phyloP scores from a whole-genome alignment of 1,140 invertebrate species.

The Calosoma granatense region DNA sequence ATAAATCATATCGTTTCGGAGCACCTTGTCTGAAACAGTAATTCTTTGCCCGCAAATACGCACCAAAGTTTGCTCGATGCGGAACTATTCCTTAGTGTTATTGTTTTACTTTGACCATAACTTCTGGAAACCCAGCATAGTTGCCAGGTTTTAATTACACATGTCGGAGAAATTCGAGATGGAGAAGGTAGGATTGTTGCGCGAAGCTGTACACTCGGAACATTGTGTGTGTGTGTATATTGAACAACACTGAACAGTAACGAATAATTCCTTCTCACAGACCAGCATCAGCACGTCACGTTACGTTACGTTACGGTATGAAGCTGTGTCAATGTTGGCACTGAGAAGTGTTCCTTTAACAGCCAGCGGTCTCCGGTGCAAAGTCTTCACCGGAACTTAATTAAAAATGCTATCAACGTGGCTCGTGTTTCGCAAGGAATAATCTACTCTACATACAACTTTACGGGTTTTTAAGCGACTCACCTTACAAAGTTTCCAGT shows the following conservation, averaged over 20 bases:
- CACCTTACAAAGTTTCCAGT: constrained; percentile 5
- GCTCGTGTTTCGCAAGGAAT: constrained; percentile 5
- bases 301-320: too few species aligned
- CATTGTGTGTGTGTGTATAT: too few species aligned
- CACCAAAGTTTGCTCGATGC: neutral
- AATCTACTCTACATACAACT: constrained; percentile 8
- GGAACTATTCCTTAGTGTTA: constrained; percentile 3
- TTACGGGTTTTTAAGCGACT: constrained; percentile 1
- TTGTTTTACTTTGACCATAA: constrained; percentile 7
- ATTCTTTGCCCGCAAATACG: neutral
- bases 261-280: too few species aligned
- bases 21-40: too few species aligned
- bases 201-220: neutral
- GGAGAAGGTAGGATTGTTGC: neutral
- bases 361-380: neutral
- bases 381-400: constrained; percentile 1
- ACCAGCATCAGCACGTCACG: too few species aligned
- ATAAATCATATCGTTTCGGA: too few species aligned
- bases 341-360: constrained; percentile 8
- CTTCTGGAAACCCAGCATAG: neutral
- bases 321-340: constrained; percentile 1
- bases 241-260: too few species aligned
- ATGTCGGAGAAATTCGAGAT: constrained; percentile 2
- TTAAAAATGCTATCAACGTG: constrained; percentile 7
- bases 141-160: neutral